These are phyloP conservation scores for Plebejus anna DNA, from an alignment of 2,888 invertebrate genomes.

Conservation along the genomic window DNA sequence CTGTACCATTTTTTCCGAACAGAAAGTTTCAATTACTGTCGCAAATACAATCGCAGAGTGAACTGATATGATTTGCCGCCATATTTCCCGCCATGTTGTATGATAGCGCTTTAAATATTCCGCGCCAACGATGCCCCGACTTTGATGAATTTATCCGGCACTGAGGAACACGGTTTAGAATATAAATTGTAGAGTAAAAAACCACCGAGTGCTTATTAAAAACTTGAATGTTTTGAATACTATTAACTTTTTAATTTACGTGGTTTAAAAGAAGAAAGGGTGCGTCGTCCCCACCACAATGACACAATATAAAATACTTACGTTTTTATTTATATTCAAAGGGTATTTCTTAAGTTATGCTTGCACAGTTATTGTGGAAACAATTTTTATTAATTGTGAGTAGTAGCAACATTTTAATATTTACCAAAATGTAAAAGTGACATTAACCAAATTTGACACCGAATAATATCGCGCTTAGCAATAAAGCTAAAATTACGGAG, in stretches of 20 bases:
- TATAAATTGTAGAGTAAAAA: conserved; percentile 5
- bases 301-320: too few relatives aligned
- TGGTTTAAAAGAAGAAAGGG: background rate
- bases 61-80: conserved; percentile 10
- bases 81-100: background rate
- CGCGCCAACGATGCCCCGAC: background rate
- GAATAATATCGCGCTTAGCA: background rate
- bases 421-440: background rate
- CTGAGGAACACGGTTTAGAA: background rate
- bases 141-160: background rate
- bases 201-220: background rate
- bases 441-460: background rate
- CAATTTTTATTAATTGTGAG: too few relatives aligned
- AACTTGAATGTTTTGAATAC: background rate
- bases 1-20: too few relatives aligned
- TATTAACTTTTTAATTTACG: background rate
- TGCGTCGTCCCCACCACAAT: too few relatives aligned
- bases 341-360: too few relatives aligned
- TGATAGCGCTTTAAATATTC: conserved; percentile 16
- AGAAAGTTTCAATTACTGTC: background rate
- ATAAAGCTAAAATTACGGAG: background rate
- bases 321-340: too few relatives aligned
- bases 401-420: background rate
- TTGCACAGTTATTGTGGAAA: too few relatives aligned
- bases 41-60: background rate